Base-by-base conservation (phyloP, 2,888 invertebrate species). In the Ypsolopha scabrella region DNA sequence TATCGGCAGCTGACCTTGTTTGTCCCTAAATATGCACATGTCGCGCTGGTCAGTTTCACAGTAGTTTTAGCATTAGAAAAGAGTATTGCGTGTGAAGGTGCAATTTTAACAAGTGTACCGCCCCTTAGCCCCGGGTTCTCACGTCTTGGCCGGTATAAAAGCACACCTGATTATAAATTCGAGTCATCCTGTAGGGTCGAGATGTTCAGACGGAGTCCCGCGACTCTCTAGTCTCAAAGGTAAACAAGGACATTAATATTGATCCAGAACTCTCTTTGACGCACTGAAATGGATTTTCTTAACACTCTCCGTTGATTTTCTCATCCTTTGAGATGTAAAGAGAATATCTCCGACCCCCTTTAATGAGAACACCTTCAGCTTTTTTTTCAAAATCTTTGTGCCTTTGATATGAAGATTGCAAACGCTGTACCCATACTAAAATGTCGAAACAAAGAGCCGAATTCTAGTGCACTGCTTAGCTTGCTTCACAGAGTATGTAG, bases 201-300 rank as follows among this genome's bases (percentile, higher is more conserved):
- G 68, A 72, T 68, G 24, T 24, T 24, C 24, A 24, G 24, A 24
- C 68, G 67, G 64, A 70, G 67, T 67, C 70, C 65, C 75, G 64
- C 65, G 61, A 63, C 62, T 60, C 62, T 59, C 61, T 64, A 67
- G 64, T 67, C 72, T 80, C 80, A 82, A 82, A 80, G 74, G 77
- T 77, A 80, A 80, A 82, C 78, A 81, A 76, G 75, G 67, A 68
- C 75, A 80, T 85, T 79, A 85, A 82, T 82, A 83, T 82, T 82
- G 81, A 85, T 81, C 72, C 70, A 72, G 68, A 63, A 68, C 67
- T 70, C 72, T 70, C 81, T 77, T 76, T 77, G 77, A 74, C 69
- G 65, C 75, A 80, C 75, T 75, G 73, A 76, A 75, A 68, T 66
- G 61, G 66, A 73, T 74, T 72, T 76, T 75, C 72, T 71, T 68